phyloP scores from a whole-genome alignment of 2,888 invertebrate species.

The Fissipunctia ypsillon region DNA sequence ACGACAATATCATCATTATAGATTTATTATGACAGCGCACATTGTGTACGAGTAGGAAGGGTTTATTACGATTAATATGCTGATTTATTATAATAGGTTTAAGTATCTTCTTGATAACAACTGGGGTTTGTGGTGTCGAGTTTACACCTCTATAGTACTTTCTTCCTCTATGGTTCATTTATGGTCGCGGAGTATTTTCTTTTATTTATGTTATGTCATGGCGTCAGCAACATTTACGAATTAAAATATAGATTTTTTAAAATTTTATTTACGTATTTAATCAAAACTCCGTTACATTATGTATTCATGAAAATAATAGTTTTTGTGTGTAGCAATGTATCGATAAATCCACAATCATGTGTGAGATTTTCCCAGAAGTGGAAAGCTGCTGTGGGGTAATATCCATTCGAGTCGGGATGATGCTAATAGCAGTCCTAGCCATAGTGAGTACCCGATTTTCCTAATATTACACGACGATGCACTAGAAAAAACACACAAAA shows the following conservation, averaged over 20 bases:
- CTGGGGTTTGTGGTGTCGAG: not conserved
- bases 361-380: conserved; percentile 79
- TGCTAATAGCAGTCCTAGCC: conserved; percentile 73
- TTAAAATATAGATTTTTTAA: no score
- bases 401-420: conserved; percentile 72
- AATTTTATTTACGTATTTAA: not conserved
- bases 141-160: not conserved
- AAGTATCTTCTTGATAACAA: not conserved
- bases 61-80: not conserved
- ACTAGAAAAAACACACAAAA: not conserved
- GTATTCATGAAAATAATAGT: conserved; percentile 34
- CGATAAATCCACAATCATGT: conserved; percentile 68
- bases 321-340: conserved; percentile 27
- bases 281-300: conserved; percentile 15
- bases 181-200: not conserved
- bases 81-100: not conserved
- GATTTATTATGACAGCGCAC: no score
- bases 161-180: not conserved
- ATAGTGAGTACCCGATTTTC: conserved; percentile 72
- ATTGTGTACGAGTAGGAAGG: not conserved
- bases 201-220: conserved; percentile 15
- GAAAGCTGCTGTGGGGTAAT: conserved; percentile 67
- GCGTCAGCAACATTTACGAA: not conserved
- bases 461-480: not conserved
- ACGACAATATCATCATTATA: no score